Evolutionary conservation across 35 echinoderm and acorn worm genomes (phyloP), one percentile per base, ranked within the genome.

Genomic region (Antedon bifida): DNA sequence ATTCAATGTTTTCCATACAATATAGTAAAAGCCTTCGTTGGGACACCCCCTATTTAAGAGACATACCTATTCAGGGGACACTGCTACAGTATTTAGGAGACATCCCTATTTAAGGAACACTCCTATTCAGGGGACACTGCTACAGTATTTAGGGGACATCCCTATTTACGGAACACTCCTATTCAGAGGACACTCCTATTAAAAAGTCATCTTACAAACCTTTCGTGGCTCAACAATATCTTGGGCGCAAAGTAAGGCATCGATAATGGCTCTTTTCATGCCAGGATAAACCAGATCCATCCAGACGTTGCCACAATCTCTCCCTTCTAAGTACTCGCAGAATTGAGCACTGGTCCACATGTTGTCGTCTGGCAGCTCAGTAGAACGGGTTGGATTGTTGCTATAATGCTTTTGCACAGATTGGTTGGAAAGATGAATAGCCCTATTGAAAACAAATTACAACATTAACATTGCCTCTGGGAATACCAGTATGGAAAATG

Each of bases 361-460:
- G 75, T 99, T 99, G 32, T 99, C 95, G 0, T 93, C 88, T 0
- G 95, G 95, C 3, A 99, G 83, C 82, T 90, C 87, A 30, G 30
- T 17, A 19, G 85, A 92, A 13, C 95, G 83, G 3, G 75, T 79
- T 0, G 77, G 29, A 33, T 85, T 77, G 77, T 90, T 90, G 38
- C 86, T 85, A 74, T 92, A 99, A 51, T 90, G 51, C 80, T 93
- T 99, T 83, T 99, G 95, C 33, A 99, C 90, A n/a, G 95, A 99
- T 30, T 88, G 82, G 91, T 99, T 99, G 34, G 95, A 92, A 13
- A 93, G 86, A 75, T 92, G 95, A 21, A 99, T 99, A 11, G 90
- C 84, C 34, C 95, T 92, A 74, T 36, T 64, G 19, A 64, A 64
- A 21, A 64, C 51, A 64, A 64, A 23, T 64, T 64, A 19, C 4